phyloP scores from a whole-genome alignment of 2,888 invertebrate species.

The Serrognathus titanus region DNA sequence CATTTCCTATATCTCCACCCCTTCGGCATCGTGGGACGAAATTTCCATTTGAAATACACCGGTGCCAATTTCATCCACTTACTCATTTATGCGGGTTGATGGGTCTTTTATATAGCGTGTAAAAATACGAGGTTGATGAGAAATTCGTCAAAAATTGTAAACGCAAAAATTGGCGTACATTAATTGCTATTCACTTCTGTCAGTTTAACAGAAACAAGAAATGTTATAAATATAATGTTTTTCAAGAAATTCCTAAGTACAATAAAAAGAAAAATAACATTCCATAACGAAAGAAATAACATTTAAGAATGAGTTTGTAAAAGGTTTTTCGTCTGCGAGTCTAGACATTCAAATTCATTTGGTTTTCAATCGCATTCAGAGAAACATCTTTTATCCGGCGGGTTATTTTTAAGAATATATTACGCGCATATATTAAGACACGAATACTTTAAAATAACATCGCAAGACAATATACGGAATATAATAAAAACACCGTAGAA shows the following conservation, averaged over 20 bases:
- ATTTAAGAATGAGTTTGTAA: too few relatives aligned
- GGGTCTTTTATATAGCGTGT: slow-evolving; percentile 20
- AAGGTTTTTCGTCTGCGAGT: neutral
- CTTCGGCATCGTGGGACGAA: slow-evolving; percentile 10
- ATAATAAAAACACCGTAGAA: neutral
- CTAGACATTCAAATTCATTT: neutral
- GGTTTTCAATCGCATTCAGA: neutral
- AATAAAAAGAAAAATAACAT: too few relatives aligned
- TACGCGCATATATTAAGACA: neutral
- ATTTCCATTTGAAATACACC: slow-evolving; percentile 22
- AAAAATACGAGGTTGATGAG: slow-evolving; percentile 14
- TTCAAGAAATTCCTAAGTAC: too few relatives aligned
- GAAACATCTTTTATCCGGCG: neutral
- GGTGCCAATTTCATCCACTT: slow-evolving; percentile 24
- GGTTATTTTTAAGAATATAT: neutral
- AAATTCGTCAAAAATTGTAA: slow-evolving; percentile 12
- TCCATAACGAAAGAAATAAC: too few relatives aligned
- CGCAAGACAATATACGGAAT: slow-evolving; percentile 1
- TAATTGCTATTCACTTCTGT: neutral
- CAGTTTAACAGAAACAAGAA: too few relatives aligned
- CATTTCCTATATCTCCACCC: slow-evolving; percentile 24
- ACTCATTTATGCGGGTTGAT: slow-evolving; percentile 23
- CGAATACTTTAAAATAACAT: neutral
- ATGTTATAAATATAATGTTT: too few relatives aligned
- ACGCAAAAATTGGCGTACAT: slow-evolving; percentile 1